Percentiles rank a stretch among this genome's conserved stretches.
Evolutionary conservation across 1,140 invertebrate species (phyloP).

Genomic region (Lordiphosa clarofinis): DNA sequence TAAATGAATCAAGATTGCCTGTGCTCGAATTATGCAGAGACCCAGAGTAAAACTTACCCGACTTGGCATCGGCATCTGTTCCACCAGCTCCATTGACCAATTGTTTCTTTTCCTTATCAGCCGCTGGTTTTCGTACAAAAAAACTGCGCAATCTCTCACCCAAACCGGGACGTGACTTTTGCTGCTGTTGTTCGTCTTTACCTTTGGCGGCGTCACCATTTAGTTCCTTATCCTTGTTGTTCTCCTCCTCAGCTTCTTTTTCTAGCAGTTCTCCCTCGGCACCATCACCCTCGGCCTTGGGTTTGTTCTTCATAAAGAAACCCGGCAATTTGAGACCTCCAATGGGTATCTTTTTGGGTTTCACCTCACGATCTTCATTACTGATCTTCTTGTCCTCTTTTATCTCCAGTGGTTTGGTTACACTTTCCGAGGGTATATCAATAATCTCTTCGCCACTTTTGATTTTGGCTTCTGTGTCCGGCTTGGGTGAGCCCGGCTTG

Average conservation of each 20-base stretch:
- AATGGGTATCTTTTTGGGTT: conserved; percentile 90
- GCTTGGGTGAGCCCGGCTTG: conserved; percentile 58
- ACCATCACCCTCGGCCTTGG: conserved; percentile 79
- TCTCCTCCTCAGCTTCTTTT: conserved; percentile 70
- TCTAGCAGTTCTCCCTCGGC: conserved; percentile 80
- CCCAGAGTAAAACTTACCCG: no score
- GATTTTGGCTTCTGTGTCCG: conserved; percentile 25
- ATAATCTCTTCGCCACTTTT: conserved; percentile 68
- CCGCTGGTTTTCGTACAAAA: conserved; percentile 65
- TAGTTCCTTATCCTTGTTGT: conserved; percentile 42
- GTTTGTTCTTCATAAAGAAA: conserved; percentile 88
- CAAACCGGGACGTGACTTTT: conserved; percentile 54
- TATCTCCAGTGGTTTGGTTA: conserved; percentile 60
- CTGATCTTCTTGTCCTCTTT: conserved; percentile 82
- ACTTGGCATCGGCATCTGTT: conserved; percentile 68
- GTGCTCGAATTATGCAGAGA: no score
- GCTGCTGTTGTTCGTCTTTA: conserved; percentile 31
- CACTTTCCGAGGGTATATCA: conserved; percentile 74
- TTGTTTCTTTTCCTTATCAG: conserved; percentile 65
- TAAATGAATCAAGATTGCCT: no score
- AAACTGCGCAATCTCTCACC: conserved; percentile 73
- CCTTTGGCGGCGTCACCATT: conserved; percentile 42
- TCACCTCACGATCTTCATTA: conserved; percentile 85
- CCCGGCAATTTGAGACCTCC: conserved; percentile 91
- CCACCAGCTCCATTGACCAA: conserved; percentile 35